phyloP scores from a whole-genome alignment of 2,888 invertebrate genomes.

The Napeogenes sylphis region DNA sequence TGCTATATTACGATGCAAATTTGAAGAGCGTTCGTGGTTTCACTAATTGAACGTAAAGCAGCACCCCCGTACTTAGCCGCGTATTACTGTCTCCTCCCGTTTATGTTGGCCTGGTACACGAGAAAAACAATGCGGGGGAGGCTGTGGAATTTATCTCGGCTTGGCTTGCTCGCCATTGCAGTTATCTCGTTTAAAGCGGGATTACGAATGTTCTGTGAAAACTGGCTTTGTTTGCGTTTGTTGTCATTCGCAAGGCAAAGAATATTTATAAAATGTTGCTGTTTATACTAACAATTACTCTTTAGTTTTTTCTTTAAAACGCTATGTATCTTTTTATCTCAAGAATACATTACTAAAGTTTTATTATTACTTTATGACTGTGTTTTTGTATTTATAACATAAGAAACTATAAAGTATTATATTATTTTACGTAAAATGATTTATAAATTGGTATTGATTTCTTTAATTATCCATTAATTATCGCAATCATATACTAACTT shows the following conservation, averaged over 20 bases:
- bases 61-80: constrained; percentile 44
- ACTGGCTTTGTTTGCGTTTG: constrained; percentile 3
- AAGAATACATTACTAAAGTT: too few species aligned
- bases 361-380: too few species aligned
- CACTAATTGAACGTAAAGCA: constrained; percentile 54
- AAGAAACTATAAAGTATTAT: too few species aligned
- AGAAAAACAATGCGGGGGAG: constrained; percentile 49
- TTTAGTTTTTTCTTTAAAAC: neutral
- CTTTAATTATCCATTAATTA: neutral
- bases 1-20: constrained; percentile 55
- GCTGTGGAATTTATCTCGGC: constrained; percentile 33
- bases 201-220: constrained; percentile 20
- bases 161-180: constrained; percentile 24
- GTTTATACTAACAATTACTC: neutral
- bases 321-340: too few species aligned
- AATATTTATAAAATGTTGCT: constrained; percentile 3
- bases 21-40: constrained; percentile 52
- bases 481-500: constrained; percentile 6
- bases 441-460: too few species aligned
- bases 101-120: constrained; percentile 55
- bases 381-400: too few species aligned
- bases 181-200: constrained; percentile 27
- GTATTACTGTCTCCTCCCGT: constrained; percentile 41
- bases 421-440: too few species aligned
- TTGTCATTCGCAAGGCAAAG: neutral